Evolutionary conservation across 23 tunicate species (phyloP).

Genomic region (Ascidia mentula): DNA sequence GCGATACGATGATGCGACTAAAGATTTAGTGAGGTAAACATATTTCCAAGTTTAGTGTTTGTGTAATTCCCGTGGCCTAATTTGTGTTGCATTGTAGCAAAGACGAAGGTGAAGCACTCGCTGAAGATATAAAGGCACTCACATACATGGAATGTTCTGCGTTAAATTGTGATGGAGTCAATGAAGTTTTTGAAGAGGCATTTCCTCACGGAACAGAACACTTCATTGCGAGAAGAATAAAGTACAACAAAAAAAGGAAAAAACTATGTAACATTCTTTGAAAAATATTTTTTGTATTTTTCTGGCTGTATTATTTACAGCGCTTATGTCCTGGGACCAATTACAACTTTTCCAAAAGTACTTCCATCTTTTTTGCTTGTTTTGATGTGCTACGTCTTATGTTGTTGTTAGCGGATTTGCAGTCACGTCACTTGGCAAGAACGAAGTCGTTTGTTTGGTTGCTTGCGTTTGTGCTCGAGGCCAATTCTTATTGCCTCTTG

Average conservation of each 20-base stretch:
- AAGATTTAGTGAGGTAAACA: too few species aligned
- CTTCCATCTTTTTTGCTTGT: too few species aligned
- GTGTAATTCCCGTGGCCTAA: too few species aligned
- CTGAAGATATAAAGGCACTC: neutral
- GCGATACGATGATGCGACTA: neutral
- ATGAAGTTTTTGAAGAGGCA: neutral
- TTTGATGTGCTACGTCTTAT: too few species aligned
- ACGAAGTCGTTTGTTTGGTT: neutral
- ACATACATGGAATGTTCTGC: slow-evolving; percentile 19
- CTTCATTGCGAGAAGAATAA: neutral
- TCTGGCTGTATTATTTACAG: too few species aligned
- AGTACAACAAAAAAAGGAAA: neutral
- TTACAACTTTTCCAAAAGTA: too few species aligned
- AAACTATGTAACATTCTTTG: neutral
- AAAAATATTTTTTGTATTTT: too few species aligned
- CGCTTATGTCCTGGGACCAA: too few species aligned
- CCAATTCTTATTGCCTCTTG: slow-evolving; percentile 4
- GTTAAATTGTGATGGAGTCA: neutral
- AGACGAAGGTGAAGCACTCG: neutral
- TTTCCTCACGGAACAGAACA: neutral
- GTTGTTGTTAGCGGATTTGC: too few species aligned
- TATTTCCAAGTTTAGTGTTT: too few species aligned
- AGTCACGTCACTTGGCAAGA: neutral
- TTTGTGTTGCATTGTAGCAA: neutral
- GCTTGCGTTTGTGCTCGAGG: neutral